These are phyloP conservation scores for Chrysolina haemoptera DNA, from an alignment of 2,888 invertebrate species.

Conservation along the genomic window DNA sequence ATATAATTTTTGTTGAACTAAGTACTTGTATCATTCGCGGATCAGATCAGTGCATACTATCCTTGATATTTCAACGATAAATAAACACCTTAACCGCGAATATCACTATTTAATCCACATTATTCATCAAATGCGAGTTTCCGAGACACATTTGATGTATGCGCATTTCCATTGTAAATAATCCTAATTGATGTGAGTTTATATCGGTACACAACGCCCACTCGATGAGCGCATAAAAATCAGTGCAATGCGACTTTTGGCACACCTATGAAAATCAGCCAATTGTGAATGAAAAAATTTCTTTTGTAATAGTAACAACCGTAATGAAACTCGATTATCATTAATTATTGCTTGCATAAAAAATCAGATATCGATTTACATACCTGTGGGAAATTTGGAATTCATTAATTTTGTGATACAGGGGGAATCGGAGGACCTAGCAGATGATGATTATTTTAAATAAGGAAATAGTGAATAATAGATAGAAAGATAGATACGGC, in stretches of 20 bases:
- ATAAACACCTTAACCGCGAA: slow-evolving; percentile 30
- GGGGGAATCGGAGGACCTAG: not conserved
- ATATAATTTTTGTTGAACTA: not conserved
- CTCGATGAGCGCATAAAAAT: slow-evolving; percentile 29
- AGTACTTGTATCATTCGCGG: not conserved
- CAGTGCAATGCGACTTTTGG: slow-evolving; percentile 39
- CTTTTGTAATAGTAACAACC: slow-evolving; percentile 41
- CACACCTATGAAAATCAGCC: slow-evolving; percentile 48
- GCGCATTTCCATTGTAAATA: slow-evolving; percentile 45
- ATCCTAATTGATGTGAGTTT: slow-evolving; percentile 47
- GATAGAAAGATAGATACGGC: too few species aligned
- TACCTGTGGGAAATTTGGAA: slow-evolving; percentile 5
- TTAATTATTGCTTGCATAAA: slow-evolving; percentile 22
- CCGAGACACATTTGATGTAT: slow-evolving; percentile 41
- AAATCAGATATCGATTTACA: slow-evolving; percentile 17
- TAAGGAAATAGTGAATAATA: too few species aligned
- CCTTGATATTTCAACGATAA: slow-evolving; percentile 17
- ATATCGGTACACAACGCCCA: slow-evolving; percentile 42
- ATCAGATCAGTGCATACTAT: not conserved
- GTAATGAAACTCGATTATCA: slow-evolving; percentile 45
- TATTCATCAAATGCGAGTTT: slow-evolving; percentile 35
- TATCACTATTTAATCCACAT: slow-evolving; percentile 37
- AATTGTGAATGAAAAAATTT: slow-evolving; percentile 45
- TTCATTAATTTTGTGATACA: slow-evolving; percentile 5
- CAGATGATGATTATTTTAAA: not conserved